A percentile compares a stretch with the other conserved stretches of the same genome.
phyloP scores from a whole-genome alignment of 1,140 invertebrate species.

The Hydropsyche tenuis region DNA sequence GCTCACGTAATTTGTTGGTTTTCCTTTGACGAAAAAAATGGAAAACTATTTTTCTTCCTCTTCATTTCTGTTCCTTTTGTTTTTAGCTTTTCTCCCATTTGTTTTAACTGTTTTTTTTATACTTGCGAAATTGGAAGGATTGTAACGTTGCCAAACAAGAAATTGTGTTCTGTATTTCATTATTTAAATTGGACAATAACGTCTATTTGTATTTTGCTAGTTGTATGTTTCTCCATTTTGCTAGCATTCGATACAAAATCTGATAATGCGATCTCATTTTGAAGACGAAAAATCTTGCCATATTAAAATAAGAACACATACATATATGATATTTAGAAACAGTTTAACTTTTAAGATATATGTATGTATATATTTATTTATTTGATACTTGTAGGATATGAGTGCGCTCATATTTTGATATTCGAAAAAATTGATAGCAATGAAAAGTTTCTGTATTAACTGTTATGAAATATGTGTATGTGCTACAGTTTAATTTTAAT shows the following conservation, averaged over 20 bases:
- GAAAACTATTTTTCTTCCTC: conserved; percentile 45
- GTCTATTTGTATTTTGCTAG: conserved; percentile 14
- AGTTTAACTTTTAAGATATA: no score
- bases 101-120: conserved; percentile 32
- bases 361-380: no score
- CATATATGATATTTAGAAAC: no score
- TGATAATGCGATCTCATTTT: not conserved
- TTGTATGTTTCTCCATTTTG: conserved; percentile 3
- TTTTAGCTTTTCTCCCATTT: conserved; percentile 34
- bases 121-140: conserved; percentile 30
- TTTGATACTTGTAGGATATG: no score
- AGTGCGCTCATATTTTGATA: no score
- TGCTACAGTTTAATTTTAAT: no score
- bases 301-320: no score
- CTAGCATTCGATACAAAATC: conserved; percentile 11
- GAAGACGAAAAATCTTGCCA: not conserved
- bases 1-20: conserved; percentile 47
- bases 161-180: conserved; percentile 36
- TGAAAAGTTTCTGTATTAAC: not conserved
- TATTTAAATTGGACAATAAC: conserved; percentile 36
- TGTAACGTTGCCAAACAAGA: conserved; percentile 36
- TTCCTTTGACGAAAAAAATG: conserved; percentile 48
- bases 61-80: conserved; percentile 34
- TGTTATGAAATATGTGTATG: no score
- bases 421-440: not conserved